Evolutionary conservation across 2,888 invertebrate species (phyloP).

Genomic region (Cephus spinipes): DNA sequence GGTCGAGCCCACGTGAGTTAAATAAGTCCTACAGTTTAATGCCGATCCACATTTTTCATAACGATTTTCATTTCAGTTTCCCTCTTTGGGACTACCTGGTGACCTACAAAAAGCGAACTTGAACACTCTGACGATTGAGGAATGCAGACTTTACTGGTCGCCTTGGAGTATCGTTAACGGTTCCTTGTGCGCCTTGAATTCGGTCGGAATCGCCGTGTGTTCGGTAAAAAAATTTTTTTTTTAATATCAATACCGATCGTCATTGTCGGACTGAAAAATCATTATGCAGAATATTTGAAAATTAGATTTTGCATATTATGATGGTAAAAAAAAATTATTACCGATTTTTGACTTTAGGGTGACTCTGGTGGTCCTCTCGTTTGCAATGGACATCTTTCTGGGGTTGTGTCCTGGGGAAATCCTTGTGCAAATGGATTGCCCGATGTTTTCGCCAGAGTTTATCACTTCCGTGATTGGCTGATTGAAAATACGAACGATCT

Average conservation of each 20-base stretch:
- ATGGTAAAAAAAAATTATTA: not conserved
- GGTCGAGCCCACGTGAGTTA: not conserved
- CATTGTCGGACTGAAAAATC: too few relatives aligned
- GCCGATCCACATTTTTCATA: not conserved
- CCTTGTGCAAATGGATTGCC: slow-evolving; percentile 13
- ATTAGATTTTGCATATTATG: not conserved
- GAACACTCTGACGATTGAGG: not conserved
- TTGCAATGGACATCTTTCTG: slow-evolving; percentile 16
- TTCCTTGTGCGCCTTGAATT: not conserved
- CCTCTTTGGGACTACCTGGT: not conserved
- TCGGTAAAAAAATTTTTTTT: not conserved
- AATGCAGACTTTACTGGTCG: not conserved
- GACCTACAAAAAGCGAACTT: not conserved
- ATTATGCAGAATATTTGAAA: not conserved
- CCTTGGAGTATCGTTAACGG: not conserved
- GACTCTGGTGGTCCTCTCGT: slow-evolving; percentile 19
- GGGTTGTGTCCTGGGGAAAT: slow-evolving; percentile 15
- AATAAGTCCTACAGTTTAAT: rapidly evolving
- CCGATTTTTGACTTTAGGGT: slow-evolving; percentile 8
- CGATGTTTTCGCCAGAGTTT: slow-evolving; percentile 12
- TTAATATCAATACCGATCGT: too few relatives aligned
- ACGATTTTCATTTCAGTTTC: not conserved
- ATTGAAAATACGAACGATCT: slow-evolving; percentile 2
- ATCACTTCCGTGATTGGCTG: slow-evolving; percentile 13
- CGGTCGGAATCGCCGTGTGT: not conserved